A percentile compares a stretch with the other conserved stretches of the same genome.
phyloP scores from a whole-genome alignment of 2,113 vertebrate genomes.

The Neotoma lepida region DNA sequence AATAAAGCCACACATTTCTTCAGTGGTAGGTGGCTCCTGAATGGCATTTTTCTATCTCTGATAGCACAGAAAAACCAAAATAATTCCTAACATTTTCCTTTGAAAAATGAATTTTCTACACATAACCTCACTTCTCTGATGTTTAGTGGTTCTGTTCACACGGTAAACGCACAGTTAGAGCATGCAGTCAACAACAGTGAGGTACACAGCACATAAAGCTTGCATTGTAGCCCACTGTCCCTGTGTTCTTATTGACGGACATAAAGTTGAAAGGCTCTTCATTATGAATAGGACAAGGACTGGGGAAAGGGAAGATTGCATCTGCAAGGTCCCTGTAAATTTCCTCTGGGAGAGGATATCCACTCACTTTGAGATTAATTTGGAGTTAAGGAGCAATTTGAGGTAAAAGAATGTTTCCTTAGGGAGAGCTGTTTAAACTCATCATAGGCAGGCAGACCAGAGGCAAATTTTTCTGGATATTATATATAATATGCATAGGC shows the following conservation, averaged over 20 bases:
- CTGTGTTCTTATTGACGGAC: background rate
- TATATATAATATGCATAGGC: background rate
- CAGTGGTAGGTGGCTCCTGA: background rate
- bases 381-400: background rate
- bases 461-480: background rate
- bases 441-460: background rate
- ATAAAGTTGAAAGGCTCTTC: background rate
- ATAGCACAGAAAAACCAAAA: background rate
- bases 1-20: background rate
- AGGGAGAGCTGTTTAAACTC: background rate
- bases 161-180: background rate
- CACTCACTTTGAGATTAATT: background rate
- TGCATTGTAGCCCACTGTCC: background rate
- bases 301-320: background rate
- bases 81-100: conserved; percentile 24
- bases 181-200: background rate
- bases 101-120: background rate
- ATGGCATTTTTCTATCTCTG: background rate
- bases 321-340: background rate
- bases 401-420: background rate
- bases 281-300: background rate
- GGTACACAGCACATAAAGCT: background rate
- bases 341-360: background rate
- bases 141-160: background rate
- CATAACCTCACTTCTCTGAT: background rate